A percentile compares a stretch with the other conserved stretches of the same genome.
Conservation (phyloP, 2,888 invertebrate species). For the Stenotaenia linearis region DNA sequence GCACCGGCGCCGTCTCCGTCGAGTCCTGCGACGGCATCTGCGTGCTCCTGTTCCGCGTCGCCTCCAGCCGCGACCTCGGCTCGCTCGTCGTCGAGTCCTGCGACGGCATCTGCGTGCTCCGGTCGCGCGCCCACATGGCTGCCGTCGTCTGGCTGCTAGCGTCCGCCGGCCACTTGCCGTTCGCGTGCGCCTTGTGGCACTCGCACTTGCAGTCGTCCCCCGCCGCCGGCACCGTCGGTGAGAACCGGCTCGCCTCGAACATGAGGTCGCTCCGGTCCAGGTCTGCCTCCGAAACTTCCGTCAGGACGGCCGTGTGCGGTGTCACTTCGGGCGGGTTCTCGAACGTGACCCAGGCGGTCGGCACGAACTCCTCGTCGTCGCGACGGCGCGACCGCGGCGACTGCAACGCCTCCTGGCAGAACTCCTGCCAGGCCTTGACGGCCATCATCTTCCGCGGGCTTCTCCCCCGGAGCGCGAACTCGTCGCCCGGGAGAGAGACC, state of each 20-base stretch:
- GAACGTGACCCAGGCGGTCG: slow-evolving; percentile 30
- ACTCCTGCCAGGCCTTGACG: slow-evolving; percentile 50
- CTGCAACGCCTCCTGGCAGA: slow-evolving; percentile 52
- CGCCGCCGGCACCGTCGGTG: background rate
- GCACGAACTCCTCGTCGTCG: background rate
- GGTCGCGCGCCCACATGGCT: background rate
- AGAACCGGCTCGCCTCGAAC: background rate
- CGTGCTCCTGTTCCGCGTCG: background rate
- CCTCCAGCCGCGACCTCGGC: background rate
- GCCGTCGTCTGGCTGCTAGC: background rate
- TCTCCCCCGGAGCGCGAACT: slow-evolving; percentile 34
- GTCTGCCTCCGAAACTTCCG: background rate
- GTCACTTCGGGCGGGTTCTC: background rate
- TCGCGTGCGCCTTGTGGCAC: background rate
- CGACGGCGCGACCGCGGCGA: slow-evolving; percentile 46
- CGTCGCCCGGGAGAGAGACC: slow-evolving; percentile 35
- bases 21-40: background rate
- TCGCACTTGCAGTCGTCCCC: slow-evolving; percentile 17
- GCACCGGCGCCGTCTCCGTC: background rate
- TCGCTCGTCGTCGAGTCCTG: background rate
- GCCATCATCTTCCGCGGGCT: slow-evolving; percentile 53
- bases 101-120: background rate
- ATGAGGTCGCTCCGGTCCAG: background rate
- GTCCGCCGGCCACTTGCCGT: background rate
- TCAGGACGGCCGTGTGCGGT: background rate